Evolutionary conservation across 2,888 invertebrate genomes (phyloP).

Genomic region (Hydrotaea diabolus): DNA sequence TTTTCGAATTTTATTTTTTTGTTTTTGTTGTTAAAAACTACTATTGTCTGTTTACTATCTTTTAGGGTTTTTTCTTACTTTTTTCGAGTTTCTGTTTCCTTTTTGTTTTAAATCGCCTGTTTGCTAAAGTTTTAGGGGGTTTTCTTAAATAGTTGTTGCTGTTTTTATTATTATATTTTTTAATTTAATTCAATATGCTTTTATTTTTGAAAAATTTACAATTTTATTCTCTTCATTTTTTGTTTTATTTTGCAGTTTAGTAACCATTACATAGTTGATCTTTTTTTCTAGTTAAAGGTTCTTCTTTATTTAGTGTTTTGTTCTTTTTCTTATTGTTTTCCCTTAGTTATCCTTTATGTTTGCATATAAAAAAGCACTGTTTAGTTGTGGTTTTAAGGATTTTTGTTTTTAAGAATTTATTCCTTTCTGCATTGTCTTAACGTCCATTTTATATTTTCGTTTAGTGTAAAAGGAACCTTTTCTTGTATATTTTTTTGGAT

Average conservation of each 20-base stretch:
- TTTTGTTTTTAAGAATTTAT: neutral
- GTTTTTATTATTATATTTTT: constrained; percentile 58
- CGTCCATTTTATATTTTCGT: neutral
- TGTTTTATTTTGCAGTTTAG: constrained; percentile 10
- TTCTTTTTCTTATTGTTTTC: neutral
- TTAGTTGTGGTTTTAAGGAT: no score
- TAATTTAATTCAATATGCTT: constrained; percentile 1
- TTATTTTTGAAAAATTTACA: constrained; percentile 27
- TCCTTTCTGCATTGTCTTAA: neutral
- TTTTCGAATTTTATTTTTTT: constrained; percentile 32
- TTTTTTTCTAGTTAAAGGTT: no score
- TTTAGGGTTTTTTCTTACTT: constrained; percentile 59
- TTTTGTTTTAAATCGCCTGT: constrained; percentile 36
- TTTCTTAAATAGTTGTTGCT: constrained; percentile 48
- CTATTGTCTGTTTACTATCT: constrained; percentile 73
- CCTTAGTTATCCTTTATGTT: neutral
- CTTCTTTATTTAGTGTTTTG: neutral
- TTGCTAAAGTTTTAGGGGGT: constrained; percentile 47
- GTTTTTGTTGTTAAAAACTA: constrained; percentile 70
- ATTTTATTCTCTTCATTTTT: neutral
- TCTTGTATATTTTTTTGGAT: neutral
- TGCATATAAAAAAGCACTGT: constrained; percentile 31
- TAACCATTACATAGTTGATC: constrained; percentile 10
- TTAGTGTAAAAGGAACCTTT: constrained; percentile 61
- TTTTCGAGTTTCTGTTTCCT: constrained; percentile 40